Percentiles rank a stretch among this genome's conserved stretches.
Conservation (phyloP, 2,113 vertebrate species). For the Tinamus guttatus region DNA sequence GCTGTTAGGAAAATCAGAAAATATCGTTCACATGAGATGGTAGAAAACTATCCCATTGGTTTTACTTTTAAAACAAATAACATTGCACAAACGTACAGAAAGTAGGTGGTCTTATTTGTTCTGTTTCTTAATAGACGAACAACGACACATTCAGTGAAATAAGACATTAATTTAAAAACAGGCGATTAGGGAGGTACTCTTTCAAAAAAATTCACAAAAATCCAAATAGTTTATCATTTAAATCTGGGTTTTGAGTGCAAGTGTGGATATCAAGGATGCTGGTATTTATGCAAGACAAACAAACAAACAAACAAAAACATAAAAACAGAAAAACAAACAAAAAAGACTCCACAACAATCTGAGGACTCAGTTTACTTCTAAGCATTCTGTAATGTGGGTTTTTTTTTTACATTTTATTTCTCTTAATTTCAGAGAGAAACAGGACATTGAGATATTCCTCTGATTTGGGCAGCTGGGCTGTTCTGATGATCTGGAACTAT, state of each 20-base stretch:
- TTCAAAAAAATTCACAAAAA: background rate
- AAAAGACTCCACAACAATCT: background rate
- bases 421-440: background rate
- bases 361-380: background rate
- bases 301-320: background rate
- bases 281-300: background rate
- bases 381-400: background rate
- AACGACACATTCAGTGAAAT: background rate
- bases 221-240: background rate
- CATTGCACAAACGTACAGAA: background rate
- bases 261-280: accelerated
- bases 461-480: background rate
- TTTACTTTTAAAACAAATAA: background rate
- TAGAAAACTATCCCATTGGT: background rate
- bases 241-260: background rate
- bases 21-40: background rate
- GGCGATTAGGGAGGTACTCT: background rate
- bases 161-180: background rate
- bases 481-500: background rate
- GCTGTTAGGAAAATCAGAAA: background rate
- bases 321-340: too few species aligned
- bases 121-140: background rate
- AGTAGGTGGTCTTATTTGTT: background rate
- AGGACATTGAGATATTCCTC: background rate
- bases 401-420: background rate